Conservation (phyloP, 2,888 invertebrate species). For the Lymantria monacha region DNA sequence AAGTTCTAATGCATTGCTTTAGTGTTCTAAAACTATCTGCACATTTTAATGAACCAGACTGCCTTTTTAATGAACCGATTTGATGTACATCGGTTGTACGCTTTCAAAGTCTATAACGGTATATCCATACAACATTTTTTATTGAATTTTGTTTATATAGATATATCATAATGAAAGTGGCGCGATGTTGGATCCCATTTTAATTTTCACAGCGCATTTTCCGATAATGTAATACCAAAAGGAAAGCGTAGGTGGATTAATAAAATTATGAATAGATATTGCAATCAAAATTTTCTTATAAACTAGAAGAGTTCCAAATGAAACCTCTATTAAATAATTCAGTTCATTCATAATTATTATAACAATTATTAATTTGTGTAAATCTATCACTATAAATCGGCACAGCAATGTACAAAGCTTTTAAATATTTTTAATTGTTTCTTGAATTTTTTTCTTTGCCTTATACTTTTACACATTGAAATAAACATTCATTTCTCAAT, state of each 20-base stretch:
- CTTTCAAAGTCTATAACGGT: too few relatives aligned
- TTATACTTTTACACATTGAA: slow-evolving; percentile 31
- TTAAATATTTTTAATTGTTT: slow-evolving; percentile 46
- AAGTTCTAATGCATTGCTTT: too few relatives aligned
- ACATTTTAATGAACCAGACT: too few relatives aligned
- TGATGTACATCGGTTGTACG: too few relatives aligned
- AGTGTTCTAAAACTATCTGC: too few relatives aligned
- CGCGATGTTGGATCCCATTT: too few relatives aligned
- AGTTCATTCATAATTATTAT: slow-evolving; percentile 53
- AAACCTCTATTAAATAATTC: slow-evolving; percentile 42
- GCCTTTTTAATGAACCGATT: too few relatives aligned
- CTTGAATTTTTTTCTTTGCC: slow-evolving; percentile 35
- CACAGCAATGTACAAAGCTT: slow-evolving; percentile 51
- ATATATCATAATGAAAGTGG: too few relatives aligned
- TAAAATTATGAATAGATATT: slow-evolving; percentile 24
- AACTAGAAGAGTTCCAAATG: slow-evolving; percentile 31
- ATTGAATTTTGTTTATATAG: too few relatives aligned
- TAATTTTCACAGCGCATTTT: neutral
- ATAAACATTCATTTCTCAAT: slow-evolving; percentile 42
- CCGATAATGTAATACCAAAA: slow-evolving; percentile 21
- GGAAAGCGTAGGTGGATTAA: slow-evolving; percentile 27
- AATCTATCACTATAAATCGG: slow-evolving; percentile 33
- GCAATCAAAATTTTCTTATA: slow-evolving; percentile 27
- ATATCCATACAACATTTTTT: too few relatives aligned
- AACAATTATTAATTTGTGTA: slow-evolving; percentile 27